Evolutionary conservation across 2,888 invertebrate genomes (phyloP), one percentile per base, ranked within the genome.

Genomic region (Xestia c-nigrum): DNA sequence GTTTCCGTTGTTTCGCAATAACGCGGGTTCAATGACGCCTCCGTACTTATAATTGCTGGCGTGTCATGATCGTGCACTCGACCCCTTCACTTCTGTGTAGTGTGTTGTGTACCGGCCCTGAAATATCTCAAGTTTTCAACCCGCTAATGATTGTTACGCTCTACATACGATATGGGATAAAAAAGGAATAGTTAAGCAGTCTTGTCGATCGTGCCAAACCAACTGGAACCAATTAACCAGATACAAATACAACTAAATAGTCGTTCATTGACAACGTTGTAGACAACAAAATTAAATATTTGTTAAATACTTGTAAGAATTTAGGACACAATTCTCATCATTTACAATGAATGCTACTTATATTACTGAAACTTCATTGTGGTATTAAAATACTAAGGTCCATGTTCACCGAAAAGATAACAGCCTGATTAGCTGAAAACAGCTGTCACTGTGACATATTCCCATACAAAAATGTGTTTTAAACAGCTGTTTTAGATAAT

Each of bases 1-100:
- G 96, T 96, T 96, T 96, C 96, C 96, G 96, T 96, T 96, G 96
- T 96, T 96, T 96, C 95, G 96, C 96, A 96, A 96, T 96, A 95
- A 94, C 94, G 90, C 90, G 95, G 93, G 96, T 96, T 96, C 96
- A 96, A 94, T 96, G 96, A 96, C 96, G 95, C 95, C 94, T 94
- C 89, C 89, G 89, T 91, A 92, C 92, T 94, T 94, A 94, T 95
- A 94, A 95, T 96, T 94, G 95, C 91, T 91, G 91, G 92, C 94
- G 93, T 95, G 95, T 95, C 94, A 94, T 92, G 92, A 91, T 90
- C 91, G 89, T 90, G 92, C 90, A 92, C 92, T 91, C 92, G 94
- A 92, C 94, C 94, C 94, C 93, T 94, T 93, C 93, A 93, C 91
- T 93, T 81, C 75, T 76, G 68, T 74, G 69, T 74, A 55, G 69